phyloP scores from a whole-genome alignment of 1,140 invertebrate genomes.

The Nautilus pompilius region DNA sequence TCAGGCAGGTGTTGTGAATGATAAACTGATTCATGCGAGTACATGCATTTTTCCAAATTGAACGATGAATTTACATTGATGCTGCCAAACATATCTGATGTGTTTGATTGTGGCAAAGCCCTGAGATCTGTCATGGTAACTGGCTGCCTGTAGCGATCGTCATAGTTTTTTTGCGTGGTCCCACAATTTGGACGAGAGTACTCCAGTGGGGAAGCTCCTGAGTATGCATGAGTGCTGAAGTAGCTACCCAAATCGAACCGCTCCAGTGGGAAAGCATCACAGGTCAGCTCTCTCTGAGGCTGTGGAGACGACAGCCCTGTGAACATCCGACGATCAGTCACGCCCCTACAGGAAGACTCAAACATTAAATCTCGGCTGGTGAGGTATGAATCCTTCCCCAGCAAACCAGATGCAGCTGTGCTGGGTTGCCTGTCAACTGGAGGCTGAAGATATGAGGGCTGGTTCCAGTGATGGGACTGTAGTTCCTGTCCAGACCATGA shows the following conservation, averaged over 20 bases:
- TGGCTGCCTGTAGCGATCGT: conserved; percentile 44
- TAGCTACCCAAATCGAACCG: conserved; percentile 45
- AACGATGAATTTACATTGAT: conserved; percentile 42
- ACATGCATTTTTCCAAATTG: conserved; percentile 45
- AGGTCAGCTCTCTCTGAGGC: conserved; percentile 35
- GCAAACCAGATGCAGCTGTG: conserved; percentile 31
- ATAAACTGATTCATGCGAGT: conserved; percentile 40
- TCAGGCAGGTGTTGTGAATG: conserved; percentile 43
- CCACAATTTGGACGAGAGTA: conserved; percentile 35
- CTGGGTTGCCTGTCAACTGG: conserved; percentile 25
- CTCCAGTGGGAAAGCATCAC: conserved; percentile 40
- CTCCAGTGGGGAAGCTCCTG: conserved; percentile 33
- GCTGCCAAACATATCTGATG: conserved; percentile 44
- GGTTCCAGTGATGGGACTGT: conserved; percentile 37
- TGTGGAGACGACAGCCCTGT: conserved; percentile 34
- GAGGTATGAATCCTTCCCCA: conserved; percentile 44
- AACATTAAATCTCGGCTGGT: conserved; percentile 46
- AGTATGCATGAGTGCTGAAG: conserved; percentile 41
- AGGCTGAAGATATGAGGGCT: conserved; percentile 38
- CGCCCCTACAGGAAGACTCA: conserved; percentile 37
- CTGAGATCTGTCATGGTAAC: conserved; percentile 43
- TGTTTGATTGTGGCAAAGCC: conserved; percentile 35
- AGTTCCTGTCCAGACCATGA: conserved; percentile 45
- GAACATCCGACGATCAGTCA: conserved; percentile 44
- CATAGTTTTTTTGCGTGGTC: conserved; percentile 38